Conservation (phyloP, 2,888 invertebrate genomes). For the Netelia virgata region DNA sequence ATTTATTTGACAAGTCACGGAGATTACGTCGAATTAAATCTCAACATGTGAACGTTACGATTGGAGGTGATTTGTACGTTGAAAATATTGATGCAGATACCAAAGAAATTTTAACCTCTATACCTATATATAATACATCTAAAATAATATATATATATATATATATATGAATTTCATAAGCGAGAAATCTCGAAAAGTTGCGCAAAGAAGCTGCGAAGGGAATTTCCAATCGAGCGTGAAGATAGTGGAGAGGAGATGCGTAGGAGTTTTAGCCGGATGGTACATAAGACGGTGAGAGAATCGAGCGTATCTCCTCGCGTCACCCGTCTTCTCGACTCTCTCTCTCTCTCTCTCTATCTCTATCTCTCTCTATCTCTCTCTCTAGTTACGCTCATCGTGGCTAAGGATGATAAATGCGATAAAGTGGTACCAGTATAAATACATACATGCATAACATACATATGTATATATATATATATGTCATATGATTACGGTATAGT, state of each 20-base stretch:
- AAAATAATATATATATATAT: neutral
- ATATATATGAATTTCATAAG: neutral
- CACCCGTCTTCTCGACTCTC: slow-evolving; percentile 18
- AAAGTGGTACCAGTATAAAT: slow-evolving; percentile 72
- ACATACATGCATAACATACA: slow-evolving; percentile 47
- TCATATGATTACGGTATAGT: slow-evolving; percentile 36
- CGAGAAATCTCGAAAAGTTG: slow-evolving; percentile 32
- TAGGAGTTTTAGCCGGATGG: slow-evolving; percentile 67
- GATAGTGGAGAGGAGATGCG: slow-evolving; percentile 52
- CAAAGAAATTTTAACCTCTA: neutral
- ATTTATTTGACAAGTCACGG: slow-evolving; percentile 55
- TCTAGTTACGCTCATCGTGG: slow-evolving; percentile 66
- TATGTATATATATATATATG: slow-evolving; percentile 43
- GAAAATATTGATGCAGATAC: slow-evolving; percentile 17
- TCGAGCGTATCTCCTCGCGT: slow-evolving; percentile 52
- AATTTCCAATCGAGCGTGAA: slow-evolving; percentile 59
- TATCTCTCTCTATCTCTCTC: slow-evolving; percentile 38
- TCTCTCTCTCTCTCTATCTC: slow-evolving; percentile 19
- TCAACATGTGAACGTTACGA: slow-evolving; percentile 8
- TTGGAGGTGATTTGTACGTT: slow-evolving; percentile 13
- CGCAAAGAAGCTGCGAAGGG: slow-evolving; percentile 50
- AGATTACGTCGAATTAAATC: slow-evolving; percentile 58
- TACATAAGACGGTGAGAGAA: slow-evolving; percentile 37
- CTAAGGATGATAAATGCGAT: slow-evolving; percentile 73
- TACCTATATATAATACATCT: too few relatives aligned